Conservation (phyloP, 2,113 vertebrate species). For the Dolichotis patagonum region DNA sequence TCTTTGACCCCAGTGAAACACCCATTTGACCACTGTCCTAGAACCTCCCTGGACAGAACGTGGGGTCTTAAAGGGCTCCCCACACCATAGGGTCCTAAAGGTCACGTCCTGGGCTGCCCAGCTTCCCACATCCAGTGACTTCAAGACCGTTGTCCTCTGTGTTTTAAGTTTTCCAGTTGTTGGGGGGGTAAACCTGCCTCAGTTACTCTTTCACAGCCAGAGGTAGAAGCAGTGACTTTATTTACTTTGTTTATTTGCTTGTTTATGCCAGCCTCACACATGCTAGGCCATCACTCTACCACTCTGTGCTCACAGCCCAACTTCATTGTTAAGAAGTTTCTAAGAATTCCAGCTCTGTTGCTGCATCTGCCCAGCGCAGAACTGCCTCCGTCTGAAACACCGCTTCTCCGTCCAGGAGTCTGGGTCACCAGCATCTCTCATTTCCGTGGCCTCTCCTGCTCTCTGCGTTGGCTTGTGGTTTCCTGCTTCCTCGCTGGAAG, state of each 20-base stretch:
- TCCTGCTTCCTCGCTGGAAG: not conserved
- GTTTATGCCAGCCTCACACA: not conserved
- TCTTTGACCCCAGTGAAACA: not conserved
- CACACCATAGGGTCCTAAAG: fast-evolving
- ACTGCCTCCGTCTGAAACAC: not conserved
- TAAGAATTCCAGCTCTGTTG: not conserved
- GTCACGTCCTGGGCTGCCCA: too few species aligned
- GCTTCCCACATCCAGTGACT: not conserved
- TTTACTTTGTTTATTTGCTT: not conserved
- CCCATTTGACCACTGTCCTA: not conserved
- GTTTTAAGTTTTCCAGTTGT: not conserved
- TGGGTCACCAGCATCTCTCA: fast-evolving
- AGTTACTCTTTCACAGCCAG: not conserved
- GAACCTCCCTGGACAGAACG: not conserved
- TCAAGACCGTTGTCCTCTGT: not conserved
- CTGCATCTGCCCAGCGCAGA: too few species aligned
- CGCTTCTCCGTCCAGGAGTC: not conserved
- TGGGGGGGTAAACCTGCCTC: not conserved
- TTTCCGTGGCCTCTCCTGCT: too few species aligned
- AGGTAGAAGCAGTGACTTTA: not conserved
- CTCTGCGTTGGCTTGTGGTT: not conserved
- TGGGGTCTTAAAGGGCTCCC: too few species aligned
- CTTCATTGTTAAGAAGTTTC: not conserved
- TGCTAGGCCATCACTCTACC: not conserved
- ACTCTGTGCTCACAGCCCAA: not conserved